A percentile compares a stretch with the other conserved stretches of the same genome.
phyloP scores from a whole-genome alignment of 2,113 vertebrate genomes.

The Rhabdomys dilectus region DNA sequence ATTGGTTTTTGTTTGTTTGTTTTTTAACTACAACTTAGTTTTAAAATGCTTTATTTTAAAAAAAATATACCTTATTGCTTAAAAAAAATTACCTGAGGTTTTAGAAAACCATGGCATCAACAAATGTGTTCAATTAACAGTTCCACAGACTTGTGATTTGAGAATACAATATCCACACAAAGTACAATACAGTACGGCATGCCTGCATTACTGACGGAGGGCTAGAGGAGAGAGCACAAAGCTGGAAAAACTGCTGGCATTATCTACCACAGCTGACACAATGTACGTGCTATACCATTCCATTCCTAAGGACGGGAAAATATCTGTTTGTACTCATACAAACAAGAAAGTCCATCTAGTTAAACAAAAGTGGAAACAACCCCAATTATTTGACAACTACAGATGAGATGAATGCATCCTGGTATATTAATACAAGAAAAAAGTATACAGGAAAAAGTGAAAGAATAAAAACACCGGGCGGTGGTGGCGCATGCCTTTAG shows the following conservation, averaged over 20 bases:
- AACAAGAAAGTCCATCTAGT: neutral
- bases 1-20: too few relatives aligned
- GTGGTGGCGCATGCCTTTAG: too few relatives aligned
- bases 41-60: neutral
- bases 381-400: neutral
- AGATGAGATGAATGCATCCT: neutral
- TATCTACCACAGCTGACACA: neutral
- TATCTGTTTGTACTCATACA: neutral
- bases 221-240: neutral
- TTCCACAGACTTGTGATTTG: neutral
- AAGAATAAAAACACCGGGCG: neutral
- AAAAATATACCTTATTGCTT: neutral
- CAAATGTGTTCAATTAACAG: neutral
- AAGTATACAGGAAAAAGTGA: neutral
- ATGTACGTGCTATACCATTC: neutral
- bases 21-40: too few relatives aligned
- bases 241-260: neutral
- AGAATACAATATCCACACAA: neutral
- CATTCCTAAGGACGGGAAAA: neutral
- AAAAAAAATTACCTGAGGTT: neutral
- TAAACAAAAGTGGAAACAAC: neutral
- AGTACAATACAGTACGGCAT: neutral
- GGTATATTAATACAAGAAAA: neutral
- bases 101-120: neutral
- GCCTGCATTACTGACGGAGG: neutral